Evolutionary conservation across 2,113 vertebrate genomes (phyloP).

Genomic region (Ovis aries): ARS-UI_Ramb_v3.0 NC_056054.1:183544501-183545000

Average conservation of each 20-base stretch:
- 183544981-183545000: background rate
- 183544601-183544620: background rate
- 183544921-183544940: background rate
- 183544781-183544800: background rate
- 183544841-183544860: background rate
- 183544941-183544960: background rate
- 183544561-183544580: background rate
- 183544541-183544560: background rate
- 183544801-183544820: background rate
- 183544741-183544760: background rate
- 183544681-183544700: background rate
- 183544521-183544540: background rate
- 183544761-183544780: background rate
- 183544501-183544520: background rate
- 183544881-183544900: background rate
- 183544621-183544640: background rate
- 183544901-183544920: background rate
- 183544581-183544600: background rate
- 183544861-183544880: background rate
- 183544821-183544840: background rate
- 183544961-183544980: background rate
- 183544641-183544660: fast-evolving
- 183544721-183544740: too few species aligned
- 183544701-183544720: background rate
- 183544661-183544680: background rate